Base-by-base conservation (phyloP, 1,140 invertebrate species). In the Hyphantria cunea region DNA sequence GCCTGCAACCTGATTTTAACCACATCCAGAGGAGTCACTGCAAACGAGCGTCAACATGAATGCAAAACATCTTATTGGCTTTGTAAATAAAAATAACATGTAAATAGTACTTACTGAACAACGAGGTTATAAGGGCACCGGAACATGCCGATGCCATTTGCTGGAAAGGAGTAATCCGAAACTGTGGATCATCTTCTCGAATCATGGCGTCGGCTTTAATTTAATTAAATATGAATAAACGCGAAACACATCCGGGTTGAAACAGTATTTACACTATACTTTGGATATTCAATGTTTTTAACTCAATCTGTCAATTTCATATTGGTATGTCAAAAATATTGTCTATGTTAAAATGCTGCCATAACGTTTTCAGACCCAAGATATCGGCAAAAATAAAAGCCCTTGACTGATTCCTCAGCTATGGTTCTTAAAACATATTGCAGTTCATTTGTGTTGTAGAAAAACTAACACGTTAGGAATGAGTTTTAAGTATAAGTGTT, bases 11-110 rank as follows among this genome's bases (percentile, higher is more conserved):
- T 93, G 66, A 99, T 99, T 93, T 99, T 99, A 0, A 99, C 97
- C 15, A 99, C 99, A 94, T 99, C 99, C 65, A 99, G 90, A 0
- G 99, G 99, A 5, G 99, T 99, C 77, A 99, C 98, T 99, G 83
- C 44, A 94, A 94, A 62, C 71, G n/a, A 25, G 17, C 17, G 5
- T 5, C 17, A 25, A 25, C 17, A 25, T 25, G 2, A 25, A 25
- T 25, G 17, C 17, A 3, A 25, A 25, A 1, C 17, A 25, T 25
- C 5, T 25, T 25, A 25, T 25, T 25, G 17, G 17, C 5, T 25
- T 25, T 25, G 17, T 25, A 25, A 25, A 25, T 25, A 25, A 25
- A 1, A 25, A 25, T 25, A 25, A 25, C 17, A 25, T 25, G 5
- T 25, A 25, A 3, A 25, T 25, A 25, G 5, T 25, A 3, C 92